Evolutionary conservation across 2,797 vertebrate genomes (phyloP).

Genomic region (Stomatorhinus walkeri): DNA sequence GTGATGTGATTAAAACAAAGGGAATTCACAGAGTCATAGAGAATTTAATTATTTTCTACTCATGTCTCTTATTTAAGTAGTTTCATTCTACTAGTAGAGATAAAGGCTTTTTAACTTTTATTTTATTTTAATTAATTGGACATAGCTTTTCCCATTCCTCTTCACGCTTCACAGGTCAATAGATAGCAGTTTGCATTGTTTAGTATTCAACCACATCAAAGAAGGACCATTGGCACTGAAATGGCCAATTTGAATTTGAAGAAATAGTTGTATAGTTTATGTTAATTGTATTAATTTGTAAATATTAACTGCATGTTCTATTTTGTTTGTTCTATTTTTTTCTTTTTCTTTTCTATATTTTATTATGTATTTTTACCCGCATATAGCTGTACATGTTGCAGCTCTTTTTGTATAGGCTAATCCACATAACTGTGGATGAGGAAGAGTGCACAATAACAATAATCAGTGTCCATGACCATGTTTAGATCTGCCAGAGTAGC

Average conservation of each 20-base stretch:
- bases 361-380: neutral
- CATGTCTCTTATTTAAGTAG: neutral
- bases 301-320: neutral
- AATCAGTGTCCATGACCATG: neutral
- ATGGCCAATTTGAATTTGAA: neutral
- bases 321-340: neutral
- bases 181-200: neutral
- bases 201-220: neutral
- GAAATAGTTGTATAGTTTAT: neutral
- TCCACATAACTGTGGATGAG: neutral
- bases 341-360: neutral
- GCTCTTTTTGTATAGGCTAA: neutral
- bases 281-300: neutral
- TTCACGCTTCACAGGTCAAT: neutral
- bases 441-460: neutral
- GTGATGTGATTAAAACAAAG: neutral
- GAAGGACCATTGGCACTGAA: neutral
- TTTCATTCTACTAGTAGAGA: neutral
- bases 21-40: neutral
- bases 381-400: neutral
- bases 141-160: neutral
- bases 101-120: neutral
- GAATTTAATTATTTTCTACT: neutral
- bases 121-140: neutral
- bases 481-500: neutral